Conservation (phyloP, 2,113 vertebrate species). For the Chaetura pelagica region DNA sequence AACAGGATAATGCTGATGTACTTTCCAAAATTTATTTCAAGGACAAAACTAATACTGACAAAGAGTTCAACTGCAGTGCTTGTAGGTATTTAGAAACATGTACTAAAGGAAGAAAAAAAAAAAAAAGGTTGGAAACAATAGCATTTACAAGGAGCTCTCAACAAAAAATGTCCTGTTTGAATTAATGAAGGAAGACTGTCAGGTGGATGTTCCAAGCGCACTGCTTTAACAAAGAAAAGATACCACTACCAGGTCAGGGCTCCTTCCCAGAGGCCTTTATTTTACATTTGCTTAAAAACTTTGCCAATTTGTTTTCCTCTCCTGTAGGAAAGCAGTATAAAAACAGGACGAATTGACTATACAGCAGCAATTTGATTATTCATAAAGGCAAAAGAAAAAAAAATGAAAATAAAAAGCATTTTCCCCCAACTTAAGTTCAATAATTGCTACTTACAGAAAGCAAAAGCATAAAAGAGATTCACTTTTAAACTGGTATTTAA, state of each 20-base stretch:
- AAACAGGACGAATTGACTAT: not conserved
- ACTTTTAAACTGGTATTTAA: not conserved
- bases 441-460: not conserved
- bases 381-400: not conserved
- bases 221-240: not conserved
- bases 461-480: not conserved
- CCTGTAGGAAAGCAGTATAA: not conserved
- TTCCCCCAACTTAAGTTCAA: not conserved
- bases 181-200: not conserved
- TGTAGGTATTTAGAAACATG: not conserved
- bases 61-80: not conserved
- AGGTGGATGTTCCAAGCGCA: not conserved
- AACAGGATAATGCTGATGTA: not conserved
- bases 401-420: not conserved
- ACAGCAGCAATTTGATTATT: not conserved
- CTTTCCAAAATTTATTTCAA: constrained; percentile 42
- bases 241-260: not conserved
- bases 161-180: not conserved
- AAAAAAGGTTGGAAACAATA: not conserved
- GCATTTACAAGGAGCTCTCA: not conserved
- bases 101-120: too few species aligned
- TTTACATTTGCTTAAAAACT: not conserved
- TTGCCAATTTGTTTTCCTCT: not conserved
- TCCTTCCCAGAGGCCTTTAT: not conserved
- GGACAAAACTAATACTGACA: constrained; percentile 35